These are phyloP conservation scores for Parnassius smintheus DNA, from an alignment of 2,888 invertebrate genomes.

Conservation along the genomic window DNA sequence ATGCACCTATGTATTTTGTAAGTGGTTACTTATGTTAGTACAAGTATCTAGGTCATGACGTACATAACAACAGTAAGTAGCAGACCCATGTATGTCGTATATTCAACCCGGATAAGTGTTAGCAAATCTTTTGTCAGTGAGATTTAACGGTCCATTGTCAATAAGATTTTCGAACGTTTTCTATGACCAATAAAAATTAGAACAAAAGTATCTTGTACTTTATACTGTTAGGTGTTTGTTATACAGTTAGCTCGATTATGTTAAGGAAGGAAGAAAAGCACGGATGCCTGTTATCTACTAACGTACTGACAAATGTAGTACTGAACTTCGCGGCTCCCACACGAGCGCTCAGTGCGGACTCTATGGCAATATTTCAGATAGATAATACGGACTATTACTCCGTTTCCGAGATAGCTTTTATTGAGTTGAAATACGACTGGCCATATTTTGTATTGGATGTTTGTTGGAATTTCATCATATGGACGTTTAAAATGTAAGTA, in stretches of 20 bases:
- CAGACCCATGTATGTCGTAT: too few relatives aligned
- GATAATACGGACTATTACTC: slow-evolving; percentile 34
- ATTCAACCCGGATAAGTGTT: too few relatives aligned
- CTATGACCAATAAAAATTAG: too few relatives aligned
- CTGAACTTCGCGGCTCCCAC: slow-evolving; percentile 26
- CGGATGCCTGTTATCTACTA: slow-evolving; percentile 17
- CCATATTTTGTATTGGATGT: slow-evolving; percentile 24
- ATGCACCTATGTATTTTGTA: too few relatives aligned
- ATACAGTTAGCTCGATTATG: slow-evolving; percentile 9
- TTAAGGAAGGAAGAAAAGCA: slow-evolving; percentile 21
- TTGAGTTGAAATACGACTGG: slow-evolving; percentile 29
- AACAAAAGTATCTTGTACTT: not conserved
- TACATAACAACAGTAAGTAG: too few relatives aligned
- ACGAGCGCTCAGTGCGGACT: slow-evolving; percentile 23
- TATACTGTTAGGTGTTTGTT: not conserved
- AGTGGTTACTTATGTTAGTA: too few relatives aligned
- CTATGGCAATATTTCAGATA: slow-evolving; percentile 34
- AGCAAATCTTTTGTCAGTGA: too few relatives aligned
- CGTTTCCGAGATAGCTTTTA: slow-evolving; percentile 28
- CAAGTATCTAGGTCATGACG: too few relatives aligned
- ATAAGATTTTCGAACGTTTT: too few relatives aligned
- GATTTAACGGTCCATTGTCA: too few relatives aligned
- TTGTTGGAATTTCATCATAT: slow-evolving; percentile 19
- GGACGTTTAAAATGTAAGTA: slow-evolving; percentile 3
- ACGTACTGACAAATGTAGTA: slow-evolving; percentile 27